Conservation (phyloP, 2,888 invertebrate species). For the Lithophane ornitopus region DNA sequence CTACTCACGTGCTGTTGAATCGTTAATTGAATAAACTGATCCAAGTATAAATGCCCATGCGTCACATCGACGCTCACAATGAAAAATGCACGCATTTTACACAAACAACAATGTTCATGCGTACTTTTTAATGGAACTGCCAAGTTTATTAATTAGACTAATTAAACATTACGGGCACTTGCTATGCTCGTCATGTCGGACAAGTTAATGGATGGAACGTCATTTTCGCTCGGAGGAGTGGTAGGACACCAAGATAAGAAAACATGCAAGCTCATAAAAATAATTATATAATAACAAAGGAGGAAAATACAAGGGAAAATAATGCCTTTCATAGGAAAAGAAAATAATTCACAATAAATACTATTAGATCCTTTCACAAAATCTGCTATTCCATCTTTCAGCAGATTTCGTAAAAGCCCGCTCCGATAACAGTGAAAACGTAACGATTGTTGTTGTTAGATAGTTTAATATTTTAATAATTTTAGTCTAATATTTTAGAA, state of each 20-base stretch:
- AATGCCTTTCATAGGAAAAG: background rate
- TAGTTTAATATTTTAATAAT: too few relatives aligned
- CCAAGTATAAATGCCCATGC: constrained; percentile 63
- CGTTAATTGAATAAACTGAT: constrained; percentile 77
- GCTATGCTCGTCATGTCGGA: constrained; percentile 21
- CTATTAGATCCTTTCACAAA: constrained; percentile 6
- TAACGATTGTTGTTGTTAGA: too few relatives aligned
- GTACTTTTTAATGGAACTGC: constrained; percentile 34
- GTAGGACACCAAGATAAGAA: constrained; percentile 30
- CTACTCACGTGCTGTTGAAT: constrained; percentile 70
- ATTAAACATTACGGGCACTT: constrained; percentile 44
- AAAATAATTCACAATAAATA: background rate
- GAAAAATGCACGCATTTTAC: constrained; percentile 55
- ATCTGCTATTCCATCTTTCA: background rate
- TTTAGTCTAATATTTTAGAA: constrained; percentile 12
- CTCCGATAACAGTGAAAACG: background rate
- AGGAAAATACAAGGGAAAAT: constrained; percentile 2
- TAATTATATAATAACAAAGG: constrained; percentile 21
- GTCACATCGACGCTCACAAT: constrained; percentile 58
- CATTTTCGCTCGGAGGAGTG: constrained; percentile 21
- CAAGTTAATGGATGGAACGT: constrained; percentile 27
- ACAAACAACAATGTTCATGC: constrained; percentile 36
- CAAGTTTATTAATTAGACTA: constrained; percentile 41
- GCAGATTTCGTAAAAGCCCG: constrained; percentile 2
- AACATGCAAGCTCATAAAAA: constrained; percentile 45